A percentile compares a stretch with the other conserved stretches of the same genome.
phyloP scores from a whole-genome alignment of 2,888 invertebrate species.

The Synanthedon vespiformis region DNA sequence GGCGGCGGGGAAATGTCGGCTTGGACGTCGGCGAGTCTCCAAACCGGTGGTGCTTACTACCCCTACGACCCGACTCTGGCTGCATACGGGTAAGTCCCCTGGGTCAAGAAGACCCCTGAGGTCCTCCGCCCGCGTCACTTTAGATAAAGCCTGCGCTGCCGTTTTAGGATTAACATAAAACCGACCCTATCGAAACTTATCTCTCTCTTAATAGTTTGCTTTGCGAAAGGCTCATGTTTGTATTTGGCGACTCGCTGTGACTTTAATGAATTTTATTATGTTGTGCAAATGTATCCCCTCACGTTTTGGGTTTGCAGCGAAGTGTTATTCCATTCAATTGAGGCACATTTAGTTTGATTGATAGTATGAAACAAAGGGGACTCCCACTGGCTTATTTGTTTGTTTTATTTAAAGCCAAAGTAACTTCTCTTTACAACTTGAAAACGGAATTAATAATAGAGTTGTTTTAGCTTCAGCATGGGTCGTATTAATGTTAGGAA shows the following conservation, averaged over 20 bases:
- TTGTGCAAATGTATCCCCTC: constrained; percentile 45
- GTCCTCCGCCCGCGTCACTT: constrained; percentile 51
- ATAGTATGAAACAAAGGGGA: not conserved
- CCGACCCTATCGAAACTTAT: constrained; percentile 55
- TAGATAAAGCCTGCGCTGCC: constrained; percentile 58
- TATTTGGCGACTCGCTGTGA: constrained; percentile 53
- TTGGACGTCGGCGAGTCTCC: constrained; percentile 91
- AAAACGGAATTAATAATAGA: not conserved
- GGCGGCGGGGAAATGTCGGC: constrained; percentile 90
- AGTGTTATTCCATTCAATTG: constrained; percentile 15
- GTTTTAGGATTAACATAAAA: constrained; percentile 58
- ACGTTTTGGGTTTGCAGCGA: constrained; percentile 14
- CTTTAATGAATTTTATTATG: constrained; percentile 48
- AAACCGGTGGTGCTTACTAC: constrained; percentile 92
- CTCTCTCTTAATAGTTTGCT: constrained; percentile 59
- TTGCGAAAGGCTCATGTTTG: constrained; percentile 62
- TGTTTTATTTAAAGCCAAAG: not conserved
- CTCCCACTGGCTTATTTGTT: not conserved
- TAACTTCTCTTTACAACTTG: not conserved
- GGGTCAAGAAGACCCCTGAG: constrained; percentile 39
- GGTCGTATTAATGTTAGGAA: not conserved
- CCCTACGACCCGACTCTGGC: constrained; percentile 93
- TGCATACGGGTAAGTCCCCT: constrained; percentile 88
- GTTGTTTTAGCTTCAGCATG: too few species aligned
- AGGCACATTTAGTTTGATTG: constrained; percentile 16